Percentiles rank a stretch among this genome's conserved stretches.
phyloP scores from a whole-genome alignment of 2,113 vertebrate genomes.

The Marcusenius ussheri region DNA sequence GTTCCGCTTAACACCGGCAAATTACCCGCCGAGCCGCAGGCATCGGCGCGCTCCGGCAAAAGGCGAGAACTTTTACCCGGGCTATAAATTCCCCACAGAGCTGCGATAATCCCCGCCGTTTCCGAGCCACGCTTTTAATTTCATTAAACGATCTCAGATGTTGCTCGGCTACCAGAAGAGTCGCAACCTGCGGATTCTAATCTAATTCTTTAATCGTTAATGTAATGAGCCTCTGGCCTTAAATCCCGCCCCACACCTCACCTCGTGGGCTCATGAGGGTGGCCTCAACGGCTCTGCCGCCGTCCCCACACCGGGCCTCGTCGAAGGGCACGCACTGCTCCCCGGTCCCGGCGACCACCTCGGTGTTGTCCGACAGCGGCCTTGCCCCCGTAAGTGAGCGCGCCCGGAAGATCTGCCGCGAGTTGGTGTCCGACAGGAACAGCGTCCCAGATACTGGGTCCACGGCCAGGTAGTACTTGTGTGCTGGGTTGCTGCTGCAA shows the following conservation, averaged over 20 bases:
- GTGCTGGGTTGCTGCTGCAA: constrained; percentile 77
- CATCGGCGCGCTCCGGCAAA: neutral
- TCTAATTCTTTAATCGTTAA: neutral
- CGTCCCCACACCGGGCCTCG: constrained; percentile 76
- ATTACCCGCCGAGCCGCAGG: neutral
- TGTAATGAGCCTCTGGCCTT: neutral
- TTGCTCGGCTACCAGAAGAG: neutral
- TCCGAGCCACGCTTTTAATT: neutral
- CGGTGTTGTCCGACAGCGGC: constrained; percentile 69
- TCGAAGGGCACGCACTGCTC: constrained; percentile 84
- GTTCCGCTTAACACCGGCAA: neutral
- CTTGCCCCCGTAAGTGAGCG: constrained; percentile 64
- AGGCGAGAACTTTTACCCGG: neutral
- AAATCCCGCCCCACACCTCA: constrained; percentile 42
- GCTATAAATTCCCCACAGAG: neutral
- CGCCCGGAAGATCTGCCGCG: constrained; percentile 73
- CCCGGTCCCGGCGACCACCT: constrained; percentile 77
- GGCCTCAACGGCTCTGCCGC: constrained; percentile 77
- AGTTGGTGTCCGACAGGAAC: constrained; percentile 80
- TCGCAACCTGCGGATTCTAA: neutral
- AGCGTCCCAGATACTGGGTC: constrained; percentile 76
- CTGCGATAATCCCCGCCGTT: neutral
- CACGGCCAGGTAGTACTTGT: constrained; percentile 84
- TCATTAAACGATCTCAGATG: constrained; percentile 1
- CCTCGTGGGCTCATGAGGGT: constrained; percentile 83